Base-by-base conservation (phyloP, 1,140 invertebrate species). In the Prorops nasuta region DNA sequence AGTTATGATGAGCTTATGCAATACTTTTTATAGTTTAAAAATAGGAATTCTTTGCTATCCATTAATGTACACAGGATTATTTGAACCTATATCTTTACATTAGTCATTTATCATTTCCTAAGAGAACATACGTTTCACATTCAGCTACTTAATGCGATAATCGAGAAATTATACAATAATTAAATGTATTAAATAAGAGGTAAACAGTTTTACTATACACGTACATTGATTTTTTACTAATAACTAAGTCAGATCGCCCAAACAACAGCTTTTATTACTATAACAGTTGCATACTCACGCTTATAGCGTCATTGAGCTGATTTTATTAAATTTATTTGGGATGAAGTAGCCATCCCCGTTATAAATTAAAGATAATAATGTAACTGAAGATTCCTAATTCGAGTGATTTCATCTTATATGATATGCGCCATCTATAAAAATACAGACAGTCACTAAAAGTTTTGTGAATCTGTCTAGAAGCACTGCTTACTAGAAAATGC, bases 261-360 rank as follows among this genome's bases (percentile, higher is more conserved):
- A 61, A 62, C 56, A 60, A 58, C 53, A 51, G 38, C 59, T 60
- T 53, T 54, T n/a, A n/a, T n/a, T n/a, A 47, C 43, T 58, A 63
- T 50, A 64, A 66, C 55, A 59, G 58, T 64, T 53, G 55, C 45
- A 60, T 64, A 60, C 50, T 68, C 63, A 65, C 48, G 61, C 57
- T 67, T 69, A n/a, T n/a, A 63, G 59, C 66, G 67, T 74, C 68
- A 69, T 73, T 74, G 69, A 72, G 71, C 68, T 69, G 65, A 66
- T 69, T 58, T 71, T 66, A 66, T 67, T 64, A 68, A 49, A 64
- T 7, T 28, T 28, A n/a, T n/a, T 28, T 28, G 12, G 12, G 6
- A 28, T 12, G 6, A 28, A 28, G 12, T 7, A 28, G 24, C 12
- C 6, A 7, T 12, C 24, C 12, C 24, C 12, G 12, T 28, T 28